phyloP scores from a whole-genome alignment of 2,888 invertebrate genomes.

The Blomia tropicalis region DNA sequence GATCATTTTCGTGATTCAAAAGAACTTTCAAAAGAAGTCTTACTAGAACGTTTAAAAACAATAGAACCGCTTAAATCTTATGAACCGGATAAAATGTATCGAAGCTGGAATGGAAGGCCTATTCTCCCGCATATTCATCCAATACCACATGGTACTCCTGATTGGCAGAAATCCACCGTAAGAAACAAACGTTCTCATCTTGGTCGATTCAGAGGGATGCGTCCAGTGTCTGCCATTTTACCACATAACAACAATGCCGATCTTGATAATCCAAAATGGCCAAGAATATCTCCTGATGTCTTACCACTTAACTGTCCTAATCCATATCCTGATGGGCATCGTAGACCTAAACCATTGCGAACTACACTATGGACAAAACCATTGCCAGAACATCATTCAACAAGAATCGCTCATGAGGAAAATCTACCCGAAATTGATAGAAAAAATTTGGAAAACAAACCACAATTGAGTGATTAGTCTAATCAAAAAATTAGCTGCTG shows the following conservation, averaged over 20 bases:
- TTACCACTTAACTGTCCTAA: slow-evolving; percentile 16
- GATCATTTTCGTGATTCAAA: slow-evolving; percentile 83
- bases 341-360: slow-evolving; percentile 11
- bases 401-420: slow-evolving; percentile 6
- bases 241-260: slow-evolving; percentile 27
- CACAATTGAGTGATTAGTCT: too few species aligned
- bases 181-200: slow-evolving; percentile 15
- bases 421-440: slow-evolving; percentile 7
- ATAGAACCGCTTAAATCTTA: slow-evolving; percentile 53
- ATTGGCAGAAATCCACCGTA: slow-evolving; percentile 27
- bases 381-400: slow-evolving; percentile 22
- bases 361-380: slow-evolving; percentile 22
- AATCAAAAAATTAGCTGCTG: too few species aligned
- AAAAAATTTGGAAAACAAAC: slow-evolving; percentile 1
- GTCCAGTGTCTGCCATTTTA: slow-evolving; percentile 26
- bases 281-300: slow-evolving; percentile 13
- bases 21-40: slow-evolving; percentile 69
- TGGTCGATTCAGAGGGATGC: slow-evolving; percentile 20
- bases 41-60: slow-evolving; percentile 58
- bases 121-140: slow-evolving; percentile 27
- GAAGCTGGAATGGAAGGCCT: slow-evolving; percentile 24
- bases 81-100: slow-evolving; percentile 27
- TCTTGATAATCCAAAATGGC: slow-evolving; percentile 25
- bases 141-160: slow-evolving; percentile 24
- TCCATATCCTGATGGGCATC: slow-evolving; percentile 17